Percentiles rank a stretch among this genome's conserved stretches.
These are phyloP conservation scores for Sycobia sp. DNA, from an alignment of 1,140 invertebrate genomes.

Conservation along the genomic window DNA sequence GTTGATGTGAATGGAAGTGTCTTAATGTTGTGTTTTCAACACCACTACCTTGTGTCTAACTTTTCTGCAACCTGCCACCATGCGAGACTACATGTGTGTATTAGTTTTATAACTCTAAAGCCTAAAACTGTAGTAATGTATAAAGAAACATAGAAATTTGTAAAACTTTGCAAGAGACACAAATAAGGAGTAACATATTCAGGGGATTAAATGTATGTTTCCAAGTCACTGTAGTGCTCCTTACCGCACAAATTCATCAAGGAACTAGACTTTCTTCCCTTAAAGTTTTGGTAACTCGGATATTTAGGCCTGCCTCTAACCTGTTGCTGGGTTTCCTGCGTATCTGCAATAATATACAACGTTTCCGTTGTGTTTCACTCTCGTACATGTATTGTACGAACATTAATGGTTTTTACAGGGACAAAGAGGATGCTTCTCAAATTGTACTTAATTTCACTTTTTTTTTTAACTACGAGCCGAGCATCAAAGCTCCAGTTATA, in stretches of 20 bases:
- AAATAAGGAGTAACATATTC: constrained; percentile 37
- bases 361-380: constrained; percentile 61
- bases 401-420: constrained; percentile 25
- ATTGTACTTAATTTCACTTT: constrained; percentile 17
- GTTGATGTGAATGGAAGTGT: constrained; percentile 21
- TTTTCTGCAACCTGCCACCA: constrained; percentile 52
- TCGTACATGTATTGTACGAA: constrained; percentile 25
- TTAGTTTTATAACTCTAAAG: constrained; percentile 33
- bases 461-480: constrained; percentile 51
- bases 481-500: constrained; percentile 46
- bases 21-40: constrained; percentile 33
- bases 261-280: constrained; percentile 88
- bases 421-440: constrained; percentile 10
- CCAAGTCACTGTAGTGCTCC: constrained; percentile 59
- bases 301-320: constrained; percentile 80
- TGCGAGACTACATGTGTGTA: constrained; percentile 53
- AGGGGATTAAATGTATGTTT: constrained; percentile 39
- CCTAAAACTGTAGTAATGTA: constrained; percentile 29
- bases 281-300: constrained; percentile 83
- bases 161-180: constrained; percentile 47
- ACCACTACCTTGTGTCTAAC: constrained; percentile 48
- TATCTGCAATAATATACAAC: constrained; percentile 67
- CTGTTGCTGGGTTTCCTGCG: constrained; percentile 73
- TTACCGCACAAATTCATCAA: constrained; percentile 94
- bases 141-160: constrained; percentile 37